These are phyloP conservation scores for Vanacampus margaritifer DNA, from an alignment of 2,113 vertebrate genomes.

Conservation along the genomic window DNA sequence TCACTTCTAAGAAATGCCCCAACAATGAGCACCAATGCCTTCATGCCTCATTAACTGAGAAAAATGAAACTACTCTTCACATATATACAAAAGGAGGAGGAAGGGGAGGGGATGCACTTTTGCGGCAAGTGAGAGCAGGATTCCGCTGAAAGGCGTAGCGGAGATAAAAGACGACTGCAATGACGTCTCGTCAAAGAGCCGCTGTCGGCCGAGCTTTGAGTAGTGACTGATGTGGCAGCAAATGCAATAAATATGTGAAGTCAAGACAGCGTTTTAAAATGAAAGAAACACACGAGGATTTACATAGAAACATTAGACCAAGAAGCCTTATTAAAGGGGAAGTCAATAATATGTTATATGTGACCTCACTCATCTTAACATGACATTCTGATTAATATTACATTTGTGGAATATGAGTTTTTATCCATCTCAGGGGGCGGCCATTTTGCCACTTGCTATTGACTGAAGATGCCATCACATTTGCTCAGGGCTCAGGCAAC, in stretches of 20 bases:
- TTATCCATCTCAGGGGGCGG: no score
- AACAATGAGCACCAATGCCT: constrained; percentile 53
- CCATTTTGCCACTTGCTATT: no score
- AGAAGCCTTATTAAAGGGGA: no score
- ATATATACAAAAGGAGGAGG: constrained; percentile 23
- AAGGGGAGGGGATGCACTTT: constrained; percentile 25
- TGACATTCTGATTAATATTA: no score
- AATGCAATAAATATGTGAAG: background rate
- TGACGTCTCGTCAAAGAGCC: constrained; percentile 4
- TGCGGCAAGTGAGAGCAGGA: constrained; percentile 16
- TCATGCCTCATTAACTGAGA: constrained; percentile 62
- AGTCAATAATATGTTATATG: no score
- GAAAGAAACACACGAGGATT: no score
- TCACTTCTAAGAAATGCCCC: constrained; percentile 35
- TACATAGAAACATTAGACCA: no score
- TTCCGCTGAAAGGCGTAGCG: constrained; percentile 19
- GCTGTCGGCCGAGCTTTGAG: background rate
- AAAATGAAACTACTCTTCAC: constrained; percentile 51
- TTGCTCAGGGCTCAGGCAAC: no score
- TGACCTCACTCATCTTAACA: no score
- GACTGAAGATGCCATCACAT: no score
- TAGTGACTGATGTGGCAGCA: background rate
- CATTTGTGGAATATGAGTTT: no score
- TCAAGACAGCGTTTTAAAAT: no score
- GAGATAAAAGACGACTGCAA: constrained; percentile 25